Percentiles rank a stretch among this genome's conserved stretches.
phyloP scores from a whole-genome alignment of 2,888 invertebrate species.

The Mechanitis mazaeus region DNA sequence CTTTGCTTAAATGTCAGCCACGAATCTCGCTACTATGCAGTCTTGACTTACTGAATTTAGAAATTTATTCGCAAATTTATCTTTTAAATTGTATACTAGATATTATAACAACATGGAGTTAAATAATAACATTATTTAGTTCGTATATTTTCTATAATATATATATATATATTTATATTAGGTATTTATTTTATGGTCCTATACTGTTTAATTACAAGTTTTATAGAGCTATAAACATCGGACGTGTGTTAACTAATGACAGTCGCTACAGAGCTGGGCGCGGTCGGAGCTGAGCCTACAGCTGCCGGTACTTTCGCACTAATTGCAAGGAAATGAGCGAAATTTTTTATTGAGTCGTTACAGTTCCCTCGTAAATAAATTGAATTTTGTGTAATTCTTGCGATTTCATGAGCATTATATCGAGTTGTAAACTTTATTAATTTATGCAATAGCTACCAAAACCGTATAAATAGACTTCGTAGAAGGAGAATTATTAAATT shows the following conservation, averaged over 20 bases:
- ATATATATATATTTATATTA: background rate
- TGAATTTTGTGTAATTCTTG: conserved; percentile 49
- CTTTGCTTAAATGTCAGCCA: too few relatives aligned
- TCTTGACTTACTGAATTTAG: too few relatives aligned
- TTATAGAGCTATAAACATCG: background rate
- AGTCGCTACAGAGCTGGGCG: background rate
- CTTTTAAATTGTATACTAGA: too few relatives aligned
- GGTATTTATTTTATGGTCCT: background rate
- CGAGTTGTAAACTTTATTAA: conserved; percentile 31
- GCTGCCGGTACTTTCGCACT: conserved; percentile 24
- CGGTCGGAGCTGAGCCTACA: background rate
- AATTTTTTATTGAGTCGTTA: conserved; percentile 64
- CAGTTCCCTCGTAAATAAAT: conserved; percentile 60
- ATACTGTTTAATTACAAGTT: conserved; percentile 1
- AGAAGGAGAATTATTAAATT: background rate
- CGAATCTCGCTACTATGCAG: too few relatives aligned
- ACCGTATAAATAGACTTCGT: background rate
- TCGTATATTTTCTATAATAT: too few relatives aligned
- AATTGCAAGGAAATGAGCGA: conserved; percentile 61
- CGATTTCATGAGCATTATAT: conserved; percentile 43
- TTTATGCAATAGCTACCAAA: conserved; percentile 5
- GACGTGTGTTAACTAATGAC: background rate
- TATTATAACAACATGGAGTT: too few relatives aligned
- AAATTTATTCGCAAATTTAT: too few relatives aligned
- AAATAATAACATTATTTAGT: too few relatives aligned